Conservation (phyloP, 2,797 vertebrate species). For the Lepilemur septentrionalis region DNA sequence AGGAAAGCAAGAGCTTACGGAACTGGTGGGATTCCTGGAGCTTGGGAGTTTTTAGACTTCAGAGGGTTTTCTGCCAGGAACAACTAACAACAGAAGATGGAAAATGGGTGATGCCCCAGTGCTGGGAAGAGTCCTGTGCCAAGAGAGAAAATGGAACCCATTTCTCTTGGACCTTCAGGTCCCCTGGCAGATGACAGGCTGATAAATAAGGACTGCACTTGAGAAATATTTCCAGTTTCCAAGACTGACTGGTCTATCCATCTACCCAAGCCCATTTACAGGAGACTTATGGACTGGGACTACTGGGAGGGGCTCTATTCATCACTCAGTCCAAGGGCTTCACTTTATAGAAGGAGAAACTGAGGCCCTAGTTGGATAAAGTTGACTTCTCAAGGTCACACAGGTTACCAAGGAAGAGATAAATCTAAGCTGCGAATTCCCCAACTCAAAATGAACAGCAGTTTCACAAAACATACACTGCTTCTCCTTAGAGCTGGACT, state of each 20-base stretch:
- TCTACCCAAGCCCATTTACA: conserved; percentile 26
- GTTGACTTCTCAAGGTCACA: neutral
- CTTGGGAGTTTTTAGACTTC: neutral
- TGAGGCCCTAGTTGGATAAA: neutral
- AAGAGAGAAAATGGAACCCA: conserved; percentile 37
- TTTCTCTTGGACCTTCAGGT: conserved; percentile 45
- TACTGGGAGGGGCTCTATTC: neutral
- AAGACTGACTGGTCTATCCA: conserved; percentile 39
- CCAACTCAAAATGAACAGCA: accelerated
- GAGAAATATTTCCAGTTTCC: conserved; percentile 14
- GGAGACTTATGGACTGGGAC: neutral
- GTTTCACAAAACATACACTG: neutral
- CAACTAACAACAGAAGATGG: neutral
- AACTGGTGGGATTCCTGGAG: neutral
- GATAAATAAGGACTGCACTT: conserved; percentile 39
- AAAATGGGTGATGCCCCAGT: neutral
- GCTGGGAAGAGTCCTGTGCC: conserved; percentile 33
- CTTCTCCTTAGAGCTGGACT: neutral
- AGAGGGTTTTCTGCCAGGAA: neutral
- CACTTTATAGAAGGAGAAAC: neutral
- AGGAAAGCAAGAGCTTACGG: accelerated
- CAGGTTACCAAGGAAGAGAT: neutral
- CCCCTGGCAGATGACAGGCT: conserved; percentile 48
- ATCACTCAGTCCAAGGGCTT: neutral
- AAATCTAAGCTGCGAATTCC: neutral